A percentile compares a stretch with the other conserved stretches of the same genome.
Conservation (phyloP, 2,797 vertebrate species). For the Tragopan temminckii region DNA sequence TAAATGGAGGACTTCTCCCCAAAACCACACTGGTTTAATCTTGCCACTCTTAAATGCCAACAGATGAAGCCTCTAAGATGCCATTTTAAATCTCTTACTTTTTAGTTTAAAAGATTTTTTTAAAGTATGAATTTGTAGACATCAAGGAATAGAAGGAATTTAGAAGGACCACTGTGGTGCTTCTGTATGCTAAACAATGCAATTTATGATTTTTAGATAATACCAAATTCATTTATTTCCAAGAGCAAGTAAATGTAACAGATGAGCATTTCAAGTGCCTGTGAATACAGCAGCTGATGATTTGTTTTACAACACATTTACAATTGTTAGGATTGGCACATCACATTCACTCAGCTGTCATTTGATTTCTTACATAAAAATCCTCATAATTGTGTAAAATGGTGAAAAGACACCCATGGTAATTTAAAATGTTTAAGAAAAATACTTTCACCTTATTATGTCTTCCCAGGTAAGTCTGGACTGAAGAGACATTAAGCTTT, state of each 20-base stretch:
- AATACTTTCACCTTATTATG: neutral
- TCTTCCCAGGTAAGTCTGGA: neutral
- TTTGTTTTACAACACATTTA: neutral
- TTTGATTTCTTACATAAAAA: neutral
- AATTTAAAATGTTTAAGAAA: neutral
- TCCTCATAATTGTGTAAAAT: neutral
- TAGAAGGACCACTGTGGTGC: neutral
- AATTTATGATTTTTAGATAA: neutral
- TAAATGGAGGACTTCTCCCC: neutral
- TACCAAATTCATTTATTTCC: neutral
- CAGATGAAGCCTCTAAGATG: neutral
- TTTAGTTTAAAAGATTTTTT: neutral
- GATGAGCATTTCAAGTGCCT: neutral
- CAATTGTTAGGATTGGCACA: neutral
- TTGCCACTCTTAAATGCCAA: neutral
- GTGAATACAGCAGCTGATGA: neutral
- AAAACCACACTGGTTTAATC: neutral
- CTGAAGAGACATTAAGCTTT: neutral
- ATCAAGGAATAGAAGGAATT: neutral
- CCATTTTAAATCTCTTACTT: neutral
- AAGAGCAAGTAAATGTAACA: neutral
- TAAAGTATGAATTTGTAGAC: neutral
- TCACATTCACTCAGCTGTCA: neutral
- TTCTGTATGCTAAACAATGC: neutral
- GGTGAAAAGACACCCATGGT: neutral